These are phyloP conservation scores for Penaeus indicus DNA, from an alignment of 1,140 invertebrate species.

Conservation along the genomic window DNA sequence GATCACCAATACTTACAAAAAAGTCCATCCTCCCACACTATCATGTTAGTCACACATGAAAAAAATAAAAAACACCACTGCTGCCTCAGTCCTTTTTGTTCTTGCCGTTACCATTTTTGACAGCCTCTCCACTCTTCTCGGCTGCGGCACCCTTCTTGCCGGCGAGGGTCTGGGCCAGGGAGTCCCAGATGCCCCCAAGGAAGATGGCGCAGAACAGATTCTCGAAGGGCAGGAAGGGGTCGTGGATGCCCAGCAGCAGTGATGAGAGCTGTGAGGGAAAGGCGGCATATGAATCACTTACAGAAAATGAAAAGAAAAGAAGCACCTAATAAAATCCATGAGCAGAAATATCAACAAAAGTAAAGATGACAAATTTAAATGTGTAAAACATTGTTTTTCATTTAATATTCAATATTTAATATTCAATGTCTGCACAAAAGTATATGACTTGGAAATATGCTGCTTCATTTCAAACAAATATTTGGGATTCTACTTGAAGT, in stretches of 20 bases:
- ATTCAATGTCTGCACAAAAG: too few relatives aligned
- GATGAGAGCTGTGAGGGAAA: slow-evolving; percentile 82
- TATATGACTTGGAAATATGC: too few relatives aligned
- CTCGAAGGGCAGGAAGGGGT: slow-evolving; percentile 98
- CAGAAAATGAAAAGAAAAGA: slow-evolving; percentile 64
- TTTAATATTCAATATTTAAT: too few relatives aligned
- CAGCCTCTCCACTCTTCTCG: slow-evolving; percentile 50
- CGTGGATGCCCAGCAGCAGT: slow-evolving; percentile 95
- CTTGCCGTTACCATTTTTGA: slow-evolving; percentile 65
- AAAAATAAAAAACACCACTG: slow-evolving; percentile 22
- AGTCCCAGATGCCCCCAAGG: slow-evolving; percentile 98
- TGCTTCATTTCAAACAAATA: too few relatives aligned
- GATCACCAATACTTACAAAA: slow-evolving; percentile 22
- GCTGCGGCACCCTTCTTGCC: slow-evolving; percentile 66
- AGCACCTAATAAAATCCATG: background rate
- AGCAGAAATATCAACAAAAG: background rate
- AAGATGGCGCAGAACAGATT: slow-evolving; percentile 97
- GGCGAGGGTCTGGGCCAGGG: slow-evolving; percentile 76
- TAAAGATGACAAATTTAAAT: too few relatives aligned
- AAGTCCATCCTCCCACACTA: too few relatives aligned
- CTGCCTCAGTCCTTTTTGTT: slow-evolving; percentile 63
- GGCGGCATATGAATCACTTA: too few relatives aligned
- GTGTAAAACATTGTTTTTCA: too few relatives aligned
- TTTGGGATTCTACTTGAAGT: too few relatives aligned
- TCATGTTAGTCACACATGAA: slow-evolving; percentile 18